These are phyloP conservation scores for Pampusana beccarii DNA, from an alignment of 2,113 vertebrate species.

Conservation along the genomic window DNA sequence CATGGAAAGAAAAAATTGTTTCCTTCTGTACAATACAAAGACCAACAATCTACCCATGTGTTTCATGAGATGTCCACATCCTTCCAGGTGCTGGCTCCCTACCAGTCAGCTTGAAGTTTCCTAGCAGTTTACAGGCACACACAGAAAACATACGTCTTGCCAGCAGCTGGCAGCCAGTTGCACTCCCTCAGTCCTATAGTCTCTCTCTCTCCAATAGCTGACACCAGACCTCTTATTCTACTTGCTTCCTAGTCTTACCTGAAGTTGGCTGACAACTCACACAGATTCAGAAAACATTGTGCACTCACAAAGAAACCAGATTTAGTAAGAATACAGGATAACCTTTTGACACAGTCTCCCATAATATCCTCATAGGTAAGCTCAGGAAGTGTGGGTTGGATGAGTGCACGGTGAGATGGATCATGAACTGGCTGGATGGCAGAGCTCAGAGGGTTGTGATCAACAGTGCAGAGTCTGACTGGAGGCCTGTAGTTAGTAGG, in stretches of 20 bases:
- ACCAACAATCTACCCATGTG: neutral
- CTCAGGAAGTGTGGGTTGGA: no score
- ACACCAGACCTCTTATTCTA: neutral
- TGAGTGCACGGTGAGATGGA: no score
- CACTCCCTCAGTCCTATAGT: neutral
- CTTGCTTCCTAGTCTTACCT: neutral
- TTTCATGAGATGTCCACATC: neutral
- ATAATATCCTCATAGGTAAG: no score
- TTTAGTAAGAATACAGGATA: neutral
- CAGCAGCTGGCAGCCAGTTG: neutral
- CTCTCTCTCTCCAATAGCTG: neutral
- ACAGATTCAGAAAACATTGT: neutral
- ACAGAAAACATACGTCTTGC: neutral
- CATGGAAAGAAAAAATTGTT: rapidly evolving
- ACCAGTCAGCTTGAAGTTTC: neutral
- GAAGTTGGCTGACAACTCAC: neutral
- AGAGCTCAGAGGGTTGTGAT: no score
- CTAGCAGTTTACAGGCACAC: neutral
- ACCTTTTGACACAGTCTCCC: neutral
- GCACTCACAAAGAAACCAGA: neutral
- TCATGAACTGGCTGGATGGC: no score
- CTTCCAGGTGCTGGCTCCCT: neutral
- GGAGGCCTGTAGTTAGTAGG: no score
- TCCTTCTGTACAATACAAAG: neutral
- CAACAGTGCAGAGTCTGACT: no score